Conservation (phyloP, 2,113 vertebrate species). For the Esox niger region DNA sequence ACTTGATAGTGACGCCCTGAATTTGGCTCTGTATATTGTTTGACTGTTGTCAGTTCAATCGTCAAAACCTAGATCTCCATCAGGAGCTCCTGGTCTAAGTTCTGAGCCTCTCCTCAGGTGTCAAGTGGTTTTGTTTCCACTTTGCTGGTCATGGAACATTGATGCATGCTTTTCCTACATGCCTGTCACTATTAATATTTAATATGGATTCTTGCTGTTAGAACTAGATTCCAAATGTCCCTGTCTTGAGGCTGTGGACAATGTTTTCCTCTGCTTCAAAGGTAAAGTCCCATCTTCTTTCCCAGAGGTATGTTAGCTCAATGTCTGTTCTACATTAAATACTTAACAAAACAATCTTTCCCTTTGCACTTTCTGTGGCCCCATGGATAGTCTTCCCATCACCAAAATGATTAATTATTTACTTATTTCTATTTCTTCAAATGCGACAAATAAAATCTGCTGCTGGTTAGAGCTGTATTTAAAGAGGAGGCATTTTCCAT, state of each 20-base stretch:
- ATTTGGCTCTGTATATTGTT: conserved; percentile 2
- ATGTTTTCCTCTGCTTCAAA: not conserved
- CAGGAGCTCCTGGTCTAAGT: conserved; percentile 1
- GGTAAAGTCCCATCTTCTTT: conserved; percentile 25
- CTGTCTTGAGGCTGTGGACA: not conserved
- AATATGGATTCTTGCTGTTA: conserved; percentile 50
- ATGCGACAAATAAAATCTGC: not conserved
- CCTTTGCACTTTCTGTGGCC: no score
- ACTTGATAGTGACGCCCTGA: conserved; percentile 7
- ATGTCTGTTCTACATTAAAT: not conserved
- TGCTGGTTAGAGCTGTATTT: not conserved
- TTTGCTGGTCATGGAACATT: conserved; percentile 17
- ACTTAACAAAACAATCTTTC: not conserved
- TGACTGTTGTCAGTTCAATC: conserved; percentile 8
- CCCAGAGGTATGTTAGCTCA: not conserved
- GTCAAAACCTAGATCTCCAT: conserved; percentile 7
- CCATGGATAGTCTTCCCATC: no score
- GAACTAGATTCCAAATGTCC: conserved; percentile 42
- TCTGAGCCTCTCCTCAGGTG: not conserved
- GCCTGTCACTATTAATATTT: conserved; percentile 62
- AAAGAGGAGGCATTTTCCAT: not conserved
- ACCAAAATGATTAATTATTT: not conserved
- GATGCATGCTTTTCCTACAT: conserved; percentile 40
- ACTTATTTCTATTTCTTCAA: not conserved
- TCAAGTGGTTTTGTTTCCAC: conserved; percentile 25